These are phyloP conservation scores for Synanthedon myopaeformis DNA, from an alignment of 2,888 invertebrate genomes.

Conservation along the genomic window DNA sequence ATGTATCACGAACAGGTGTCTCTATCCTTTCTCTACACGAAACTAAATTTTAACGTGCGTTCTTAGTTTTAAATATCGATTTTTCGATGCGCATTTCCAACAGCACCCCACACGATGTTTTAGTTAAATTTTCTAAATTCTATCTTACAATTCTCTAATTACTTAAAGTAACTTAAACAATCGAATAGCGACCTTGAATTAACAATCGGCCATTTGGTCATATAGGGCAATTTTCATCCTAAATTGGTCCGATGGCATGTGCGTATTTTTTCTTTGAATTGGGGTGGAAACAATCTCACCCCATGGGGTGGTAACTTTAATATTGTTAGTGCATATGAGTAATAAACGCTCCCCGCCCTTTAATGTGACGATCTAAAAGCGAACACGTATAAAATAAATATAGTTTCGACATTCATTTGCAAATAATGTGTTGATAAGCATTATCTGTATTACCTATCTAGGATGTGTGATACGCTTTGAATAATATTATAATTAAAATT, in stretches of 20 bases:
- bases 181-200: slow-evolving; percentile 21
- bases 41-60: not conserved
- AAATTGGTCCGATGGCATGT: slow-evolving; percentile 15
- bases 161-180: not conserved
- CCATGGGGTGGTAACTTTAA: slow-evolving; percentile 20
- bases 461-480: too few species aligned
- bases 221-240: slow-evolving; percentile 17
- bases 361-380: slow-evolving; percentile 1
- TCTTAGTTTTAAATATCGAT: slow-evolving; percentile 14
- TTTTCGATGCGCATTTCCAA: slow-evolving; percentile 12
- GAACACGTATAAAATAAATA: not conserved
- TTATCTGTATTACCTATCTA: too few species aligned
- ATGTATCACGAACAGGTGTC: slow-evolving; percentile 20
- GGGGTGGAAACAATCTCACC: slow-evolving; percentile 30
- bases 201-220: slow-evolving; percentile 17
- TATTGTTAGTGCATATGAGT: slow-evolving; percentile 20
- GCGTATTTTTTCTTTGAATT: slow-evolving; percentile 29
- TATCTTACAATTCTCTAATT: not conserved
- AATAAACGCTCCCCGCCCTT: slow-evolving; percentile 16
- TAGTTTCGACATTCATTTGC: too few species aligned
- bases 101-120: slow-evolving; percentile 12
- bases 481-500: too few species aligned
- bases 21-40: not conserved
- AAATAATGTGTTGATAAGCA: too few species aligned
- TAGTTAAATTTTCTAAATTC: not conserved